Evolutionary conservation across 2,888 invertebrate genomes (phyloP), one percentile per base, ranked within the genome.

Genomic region (Phymatocera aterrima): DNA sequence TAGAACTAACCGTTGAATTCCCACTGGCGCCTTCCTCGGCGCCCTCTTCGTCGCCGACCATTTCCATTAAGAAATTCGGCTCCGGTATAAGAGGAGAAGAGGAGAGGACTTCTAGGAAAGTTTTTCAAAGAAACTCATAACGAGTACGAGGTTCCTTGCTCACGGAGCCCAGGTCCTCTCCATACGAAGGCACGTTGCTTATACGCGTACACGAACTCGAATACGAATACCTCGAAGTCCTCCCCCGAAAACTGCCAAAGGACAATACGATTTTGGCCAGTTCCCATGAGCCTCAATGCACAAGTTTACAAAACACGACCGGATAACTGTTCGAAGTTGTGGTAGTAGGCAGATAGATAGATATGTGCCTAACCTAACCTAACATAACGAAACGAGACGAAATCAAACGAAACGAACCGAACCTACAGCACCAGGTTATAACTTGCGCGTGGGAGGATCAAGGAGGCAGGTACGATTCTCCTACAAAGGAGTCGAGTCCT

Each of bases 301-400:
- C 79, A 77, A 82, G 81, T 81, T 80, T 81, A 82, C 81, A 81
- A 81, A 82, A 81, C 80, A 81, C 64, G 77, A 78, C 79, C 77
- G 78, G 78, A 79, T 79, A 81, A 81, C 80, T 79, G 77, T 78
- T 82, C 3, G 31, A n/a, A 51, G 54, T 15, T 40, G 37, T 37
- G 37, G 51, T 72, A 72, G 68, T 68, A 15, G 28, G 43, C 68
- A 68, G 68, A 68, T 68, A 68, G 68, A 68, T 24, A 51, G 72
- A 72, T 72, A 72, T 31, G 46, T 51, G 48, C 72, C 34, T 72
- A 54, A 48, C 72, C 51, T 40, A 21, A 40, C 37, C 75, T 18
- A 75, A 48, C 72, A 28, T 51, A 18, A 72, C 72, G 18, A n/a
- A 72, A 72, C 48, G n/a, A 64, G 37, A 48, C 31, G 4, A 18